Percentiles rank a stretch among this genome's conserved stretches.
phyloP scores from a whole-genome alignment of 2,113 vertebrate species.

The Toxostoma redivivum region DNA sequence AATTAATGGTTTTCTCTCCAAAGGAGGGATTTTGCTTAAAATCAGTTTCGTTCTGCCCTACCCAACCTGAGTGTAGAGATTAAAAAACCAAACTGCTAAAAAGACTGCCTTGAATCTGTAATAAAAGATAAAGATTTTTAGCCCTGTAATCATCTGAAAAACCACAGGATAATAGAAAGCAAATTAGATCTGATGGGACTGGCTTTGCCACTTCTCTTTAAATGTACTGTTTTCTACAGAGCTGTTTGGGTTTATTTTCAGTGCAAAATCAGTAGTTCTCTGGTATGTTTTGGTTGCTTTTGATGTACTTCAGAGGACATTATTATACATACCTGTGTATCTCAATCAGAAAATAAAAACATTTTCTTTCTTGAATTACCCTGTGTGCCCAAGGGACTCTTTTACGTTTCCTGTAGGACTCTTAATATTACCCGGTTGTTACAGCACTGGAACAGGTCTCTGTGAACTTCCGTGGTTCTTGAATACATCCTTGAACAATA shows the following conservation, averaged over 20 bases:
- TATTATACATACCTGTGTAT: not conserved
- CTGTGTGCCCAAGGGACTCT: not conserved
- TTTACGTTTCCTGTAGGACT: not conserved
- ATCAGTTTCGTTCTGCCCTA: not conserved
- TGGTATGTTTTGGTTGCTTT: not conserved
- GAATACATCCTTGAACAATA: not conserved
- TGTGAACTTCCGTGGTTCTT: not conserved
- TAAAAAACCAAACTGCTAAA: not conserved
- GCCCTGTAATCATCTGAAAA: not conserved
- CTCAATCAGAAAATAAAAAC: not conserved
- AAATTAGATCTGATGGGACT: not conserved
- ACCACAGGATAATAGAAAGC: not conserved
- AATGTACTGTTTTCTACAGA: not conserved
- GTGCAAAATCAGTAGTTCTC: not conserved
- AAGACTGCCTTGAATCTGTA: not conserved
- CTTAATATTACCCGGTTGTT: constrained; percentile 9
- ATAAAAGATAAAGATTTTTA: not conserved
- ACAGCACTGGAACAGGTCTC: constrained; percentile 9
- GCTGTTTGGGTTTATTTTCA: not conserved
- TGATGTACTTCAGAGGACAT: not conserved
- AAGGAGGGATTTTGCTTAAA: constrained; percentile 6
- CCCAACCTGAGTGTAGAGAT: not conserved
- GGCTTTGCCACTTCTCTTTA: not conserved
- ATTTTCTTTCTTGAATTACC: not conserved
- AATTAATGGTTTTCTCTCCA: not conserved